phyloP scores from a whole-genome alignment of 2,888 invertebrate species.

The Argynnis bischoffii region DNA sequence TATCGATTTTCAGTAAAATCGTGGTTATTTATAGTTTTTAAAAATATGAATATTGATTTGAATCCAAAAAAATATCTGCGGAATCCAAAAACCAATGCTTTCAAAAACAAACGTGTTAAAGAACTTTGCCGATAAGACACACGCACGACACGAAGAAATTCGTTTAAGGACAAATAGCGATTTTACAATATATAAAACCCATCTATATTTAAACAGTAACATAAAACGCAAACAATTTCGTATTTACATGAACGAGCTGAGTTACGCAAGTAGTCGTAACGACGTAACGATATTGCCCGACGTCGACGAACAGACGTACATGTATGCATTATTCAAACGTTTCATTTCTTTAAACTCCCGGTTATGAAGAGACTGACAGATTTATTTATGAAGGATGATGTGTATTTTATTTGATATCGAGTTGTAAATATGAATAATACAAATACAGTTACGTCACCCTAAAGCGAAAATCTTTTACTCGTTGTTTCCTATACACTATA shows the following conservation, averaged over 20 bases:
- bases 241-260: slow-evolving; percentile 26
- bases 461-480: background rate
- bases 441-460: slow-evolving; percentile 5
- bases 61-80: no score
- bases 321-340: slow-evolving; percentile 64
- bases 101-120: no score
- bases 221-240: slow-evolving; percentile 14
- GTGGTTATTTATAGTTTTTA: no score
- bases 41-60: no score
- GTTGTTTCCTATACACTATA: background rate
- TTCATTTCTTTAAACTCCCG: slow-evolving; percentile 57
- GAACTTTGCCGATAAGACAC: no score
- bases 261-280: slow-evolving; percentile 42
- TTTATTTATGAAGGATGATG: slow-evolving; percentile 43
- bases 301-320: slow-evolving; percentile 41
- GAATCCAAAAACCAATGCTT: no score
- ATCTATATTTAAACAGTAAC: slow-evolving; percentile 1
- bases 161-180: background rate
- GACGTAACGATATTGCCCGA: slow-evolving; percentile 50
- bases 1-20: no score
- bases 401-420: slow-evolving; percentile 9
- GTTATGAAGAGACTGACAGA: slow-evolving; percentile 52
- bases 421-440: background rate
- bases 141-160: background rate
- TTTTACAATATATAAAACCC: slow-evolving; percentile 10